Evolutionary conservation across 1,140 invertebrate species (phyloP).

Genomic region (Pseudomyrmex dendroicus): DNA sequence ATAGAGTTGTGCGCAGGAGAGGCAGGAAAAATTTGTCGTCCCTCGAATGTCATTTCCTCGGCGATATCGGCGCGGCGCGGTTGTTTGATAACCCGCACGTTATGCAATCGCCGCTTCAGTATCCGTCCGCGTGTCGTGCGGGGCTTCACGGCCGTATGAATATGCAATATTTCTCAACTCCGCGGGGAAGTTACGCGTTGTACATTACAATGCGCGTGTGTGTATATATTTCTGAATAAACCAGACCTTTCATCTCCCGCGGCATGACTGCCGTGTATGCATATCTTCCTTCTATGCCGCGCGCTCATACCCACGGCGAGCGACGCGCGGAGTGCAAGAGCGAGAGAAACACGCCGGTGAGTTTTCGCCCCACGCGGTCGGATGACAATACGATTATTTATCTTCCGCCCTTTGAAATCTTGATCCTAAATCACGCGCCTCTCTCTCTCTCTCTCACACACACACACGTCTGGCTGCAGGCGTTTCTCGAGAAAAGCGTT

Average conservation of each 20-base stretch:
- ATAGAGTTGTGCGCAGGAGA: constrained; percentile 32
- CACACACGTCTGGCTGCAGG: neutral
- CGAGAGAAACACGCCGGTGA: constrained; percentile 28
- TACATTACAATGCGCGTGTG: constrained; percentile 21
- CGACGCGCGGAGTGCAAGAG: constrained; percentile 5
- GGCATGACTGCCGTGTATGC: constrained; percentile 33
- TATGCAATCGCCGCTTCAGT: constrained; percentile 67
- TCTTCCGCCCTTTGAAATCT: constrained; percentile 48
- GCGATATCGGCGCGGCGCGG: constrained; percentile 37
- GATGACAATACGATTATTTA: constrained; percentile 61
- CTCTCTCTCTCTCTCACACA: neutral
- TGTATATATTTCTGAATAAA: constrained; percentile 59
- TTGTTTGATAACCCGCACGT: constrained; percentile 66
- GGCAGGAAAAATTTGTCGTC: constrained; percentile 50
- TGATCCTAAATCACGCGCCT: constrained; percentile 44
- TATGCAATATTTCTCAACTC: constrained; percentile 71
- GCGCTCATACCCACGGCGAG: neutral
- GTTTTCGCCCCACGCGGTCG: constrained; percentile 27
- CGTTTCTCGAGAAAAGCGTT: constrained; percentile 2
- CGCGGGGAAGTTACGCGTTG: constrained; percentile 60
- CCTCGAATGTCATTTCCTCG: constrained; percentile 63
- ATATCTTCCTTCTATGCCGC: constrained; percentile 39
- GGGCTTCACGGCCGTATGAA: constrained; percentile 67
- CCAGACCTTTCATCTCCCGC: constrained; percentile 56
- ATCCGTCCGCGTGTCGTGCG: constrained; percentile 60